Percentiles rank a stretch among this genome's conserved stretches.
Conservation (phyloP, 2,113 vertebrate species). For the Ramphastos sulfuratus region DNA sequence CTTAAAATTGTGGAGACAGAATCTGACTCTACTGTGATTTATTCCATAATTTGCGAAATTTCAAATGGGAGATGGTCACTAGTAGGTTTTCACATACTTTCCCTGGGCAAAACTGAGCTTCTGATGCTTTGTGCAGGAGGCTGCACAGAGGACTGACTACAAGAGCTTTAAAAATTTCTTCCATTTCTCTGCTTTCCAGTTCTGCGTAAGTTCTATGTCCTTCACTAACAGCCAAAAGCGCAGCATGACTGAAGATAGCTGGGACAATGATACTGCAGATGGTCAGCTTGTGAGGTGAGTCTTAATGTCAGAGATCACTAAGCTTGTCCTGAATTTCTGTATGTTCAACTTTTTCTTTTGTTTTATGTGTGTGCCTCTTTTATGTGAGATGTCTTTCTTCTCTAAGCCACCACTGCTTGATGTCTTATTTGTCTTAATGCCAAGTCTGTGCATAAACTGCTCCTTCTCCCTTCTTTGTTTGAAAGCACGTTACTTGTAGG, state of each 20-base stretch:
- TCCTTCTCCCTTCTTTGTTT: not conserved
- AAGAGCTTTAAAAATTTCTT: not conserved
- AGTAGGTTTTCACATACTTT: not conserved
- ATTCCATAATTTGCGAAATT: not conserved
- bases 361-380: not conserved
- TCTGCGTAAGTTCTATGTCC: not conserved
- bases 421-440: not conserved
- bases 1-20: not conserved
- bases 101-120: not conserved
- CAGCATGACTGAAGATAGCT: constrained; percentile 3
- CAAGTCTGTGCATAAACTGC: not conserved
- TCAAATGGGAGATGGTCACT: not conserved
- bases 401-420: not conserved
- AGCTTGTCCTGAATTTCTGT: not conserved
- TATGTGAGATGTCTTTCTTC: not conserved
- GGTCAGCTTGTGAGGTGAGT: constrained; percentile 41
- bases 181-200: constrained; percentile 4
- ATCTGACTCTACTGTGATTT: not conserved
- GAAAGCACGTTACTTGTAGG: not conserved
- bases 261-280: not conserved
- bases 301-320: not conserved
- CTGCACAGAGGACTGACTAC: not conserved
- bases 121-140: not conserved
- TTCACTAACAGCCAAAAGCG: not conserved
- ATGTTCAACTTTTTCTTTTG: not conserved